Evolutionary conservation across 1,140 invertebrate genomes (phyloP).

Genomic region (Schlechtendalia chinensis): DNA sequence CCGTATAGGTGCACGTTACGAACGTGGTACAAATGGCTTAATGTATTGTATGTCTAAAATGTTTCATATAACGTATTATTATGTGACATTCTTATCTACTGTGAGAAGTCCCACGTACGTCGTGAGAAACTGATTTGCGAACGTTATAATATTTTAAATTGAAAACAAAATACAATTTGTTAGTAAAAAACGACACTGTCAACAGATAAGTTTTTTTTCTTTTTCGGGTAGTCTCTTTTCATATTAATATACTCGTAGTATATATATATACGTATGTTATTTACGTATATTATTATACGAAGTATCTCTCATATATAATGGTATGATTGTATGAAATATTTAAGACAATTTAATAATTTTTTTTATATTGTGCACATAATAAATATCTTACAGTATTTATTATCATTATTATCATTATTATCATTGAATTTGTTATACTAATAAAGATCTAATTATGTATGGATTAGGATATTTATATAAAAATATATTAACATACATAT

Average conservation of each 20-base stretch:
- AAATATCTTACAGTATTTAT: too few relatives aligned
- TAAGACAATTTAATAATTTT: too few relatives aligned
- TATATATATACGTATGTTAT: not conserved
- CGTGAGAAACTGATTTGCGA: conserved; percentile 3
- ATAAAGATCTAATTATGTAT: too few relatives aligned
- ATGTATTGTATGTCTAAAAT: not conserved
- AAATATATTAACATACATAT: too few relatives aligned
- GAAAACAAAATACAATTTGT: not conserved
- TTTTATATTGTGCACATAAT: too few relatives aligned
- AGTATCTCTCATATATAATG: too few relatives aligned
- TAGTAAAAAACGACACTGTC: not conserved
- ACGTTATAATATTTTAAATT: too few relatives aligned
- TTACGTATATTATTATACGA: too few relatives aligned
- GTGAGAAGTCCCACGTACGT: not conserved
- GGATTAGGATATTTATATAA: too few relatives aligned
- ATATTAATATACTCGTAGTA: not conserved
- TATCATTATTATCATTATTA: too few relatives aligned
- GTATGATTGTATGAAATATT: too few relatives aligned
- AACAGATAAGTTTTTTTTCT: not conserved
- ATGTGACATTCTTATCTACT: not conserved
- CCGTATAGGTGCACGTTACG: not conserved
- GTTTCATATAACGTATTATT: not conserved
- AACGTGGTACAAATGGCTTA: not conserved
- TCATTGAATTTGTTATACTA: too few relatives aligned
- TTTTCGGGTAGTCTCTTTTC: not conserved